Evolutionary conservation across 2,113 vertebrate species (phyloP).

Genomic region (Propithecus coquereli): DNA sequence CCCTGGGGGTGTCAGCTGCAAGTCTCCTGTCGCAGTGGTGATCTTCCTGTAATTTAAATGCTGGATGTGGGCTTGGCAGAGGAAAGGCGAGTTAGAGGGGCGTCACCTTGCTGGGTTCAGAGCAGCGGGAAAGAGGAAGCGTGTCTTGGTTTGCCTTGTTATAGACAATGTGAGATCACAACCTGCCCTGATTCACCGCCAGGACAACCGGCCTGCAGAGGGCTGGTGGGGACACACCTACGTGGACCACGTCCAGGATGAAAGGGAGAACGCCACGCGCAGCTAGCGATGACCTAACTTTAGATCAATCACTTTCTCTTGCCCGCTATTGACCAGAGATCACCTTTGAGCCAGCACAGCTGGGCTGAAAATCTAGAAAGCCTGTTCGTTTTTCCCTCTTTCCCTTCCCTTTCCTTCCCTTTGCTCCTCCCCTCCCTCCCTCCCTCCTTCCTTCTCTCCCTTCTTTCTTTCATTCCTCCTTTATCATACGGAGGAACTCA

Average conservation of each 20-base stretch:
- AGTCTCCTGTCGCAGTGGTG: rapidly evolving
- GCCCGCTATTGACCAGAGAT: not conserved
- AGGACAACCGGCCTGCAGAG: not conserved
- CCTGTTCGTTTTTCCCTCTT: too few relatives aligned
- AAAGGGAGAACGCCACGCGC: not conserved
- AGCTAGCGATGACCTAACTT: too few relatives aligned
- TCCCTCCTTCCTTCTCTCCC: too few relatives aligned
- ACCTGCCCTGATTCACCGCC: rapidly evolving
- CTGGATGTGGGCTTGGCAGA: not conserved
- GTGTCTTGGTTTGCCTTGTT: rapidly evolving
- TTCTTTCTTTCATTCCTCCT: too few relatives aligned
- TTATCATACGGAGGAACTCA: not conserved
- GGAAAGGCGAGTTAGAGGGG: not conserved
- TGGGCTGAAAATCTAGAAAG: not conserved
- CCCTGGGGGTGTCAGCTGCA: not conserved
- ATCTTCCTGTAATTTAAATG: not conserved
- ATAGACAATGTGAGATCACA: rapidly evolving
- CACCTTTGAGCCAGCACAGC: not conserved
- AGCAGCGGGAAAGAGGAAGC: not conserved
- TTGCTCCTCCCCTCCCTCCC: rapidly evolving
- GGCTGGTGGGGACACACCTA: not conserved
- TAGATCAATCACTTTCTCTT: not conserved
- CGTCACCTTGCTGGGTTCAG: rapidly evolving
- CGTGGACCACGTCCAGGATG: not conserved
- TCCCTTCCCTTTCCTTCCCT: too few relatives aligned